A percentile compares a stretch with the other conserved stretches of the same genome.
Conservation (phyloP, 64 coral and sea anemone species). For the Porites lutea region DNA sequence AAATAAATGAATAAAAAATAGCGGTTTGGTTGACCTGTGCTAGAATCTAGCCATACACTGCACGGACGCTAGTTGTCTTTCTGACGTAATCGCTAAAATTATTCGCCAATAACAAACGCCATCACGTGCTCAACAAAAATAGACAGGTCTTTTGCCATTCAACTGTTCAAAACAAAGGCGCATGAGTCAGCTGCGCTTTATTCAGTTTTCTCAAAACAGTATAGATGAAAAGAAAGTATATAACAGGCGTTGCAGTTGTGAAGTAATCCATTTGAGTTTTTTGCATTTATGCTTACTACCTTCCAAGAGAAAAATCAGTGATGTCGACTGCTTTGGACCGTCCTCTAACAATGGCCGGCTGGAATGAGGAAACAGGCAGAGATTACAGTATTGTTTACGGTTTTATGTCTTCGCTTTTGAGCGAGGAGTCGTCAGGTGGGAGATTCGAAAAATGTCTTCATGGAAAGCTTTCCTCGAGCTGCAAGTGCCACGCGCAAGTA, state of each 20-base stretch:
- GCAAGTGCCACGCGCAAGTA: neutral
- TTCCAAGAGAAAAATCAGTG: neutral
- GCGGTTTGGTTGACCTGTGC: too few relatives aligned
- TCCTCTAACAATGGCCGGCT: constrained; percentile 2
- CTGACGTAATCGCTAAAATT: constrained; percentile 3
- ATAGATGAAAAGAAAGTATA: neutral
- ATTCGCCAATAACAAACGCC: neutral
- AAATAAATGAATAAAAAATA: too few relatives aligned
- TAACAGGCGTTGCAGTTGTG: too few relatives aligned
- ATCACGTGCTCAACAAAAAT: constrained; percentile 10
- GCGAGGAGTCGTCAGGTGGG: neutral
- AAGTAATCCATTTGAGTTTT: neutral
- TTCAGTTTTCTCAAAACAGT: neutral
- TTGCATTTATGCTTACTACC: neutral
- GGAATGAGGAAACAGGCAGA: constrained; percentile 24
- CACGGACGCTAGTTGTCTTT: neutral
- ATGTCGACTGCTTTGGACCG: constrained; percentile 24
- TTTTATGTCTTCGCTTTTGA: constrained; percentile 28
- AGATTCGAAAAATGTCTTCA: constrained; percentile 35
- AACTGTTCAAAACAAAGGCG: constrained; percentile 21
- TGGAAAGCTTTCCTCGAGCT: neutral
- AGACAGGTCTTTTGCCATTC: constrained; percentile 36
- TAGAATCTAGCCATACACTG: too few relatives aligned
- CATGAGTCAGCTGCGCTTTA: constrained; percentile 1
- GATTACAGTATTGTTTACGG: constrained; percentile 17